Evolutionary conservation across 2,888 invertebrate species (phyloP), one percentile per base, ranked within the genome.

Genomic region (Athrips mouffetella): DNA sequence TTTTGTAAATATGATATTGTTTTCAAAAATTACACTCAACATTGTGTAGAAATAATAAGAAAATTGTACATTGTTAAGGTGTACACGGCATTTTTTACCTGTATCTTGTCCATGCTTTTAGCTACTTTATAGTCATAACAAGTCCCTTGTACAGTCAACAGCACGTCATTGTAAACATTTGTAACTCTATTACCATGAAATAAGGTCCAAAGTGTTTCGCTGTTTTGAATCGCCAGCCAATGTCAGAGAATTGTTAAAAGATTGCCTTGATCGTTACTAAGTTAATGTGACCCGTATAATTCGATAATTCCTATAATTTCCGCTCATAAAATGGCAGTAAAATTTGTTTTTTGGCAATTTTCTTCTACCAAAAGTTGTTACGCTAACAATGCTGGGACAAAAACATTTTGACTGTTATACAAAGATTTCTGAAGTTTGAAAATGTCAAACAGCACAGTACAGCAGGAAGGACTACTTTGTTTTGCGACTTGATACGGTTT

Each of bases 221-320:
- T n/a, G n/a, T n/a, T n/a, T n/a, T n/a, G n/a, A n/a, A n/a, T n/a
- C n/a, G 7, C 16, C 33, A 16, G 16, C 33, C 33, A 42, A 31
- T 20, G 48, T 37, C 25, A 13, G 55, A 61, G n/a, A n/a, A n/a
- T n/a, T n/a, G n/a, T n/a, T n/a, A n/a, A n/a, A n/a, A n/a, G n/a
- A 64, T 68, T 63, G 65, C 53, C 47, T 52, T 59, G 54, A 67
- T 63, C 55, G 53, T 53, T 41, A 52, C 51, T 59, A 59, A 56
- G 48, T 58, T 63, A 60, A 61, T 62, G 63, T 65, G 58, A 60
- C 60, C 60, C 50, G 49, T 57, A 61, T 75, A 76, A 77, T 76
- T 65, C 62, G 76, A 74, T 77, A 76, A 77, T 74, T 63, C 61
- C 52, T 70, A 70, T 74, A 76, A 76, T 74, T 75, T 72, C 60